These are phyloP conservation scores for Ceratotherium simum DNA, from an alignment of 2,113 vertebrate genomes.

Conservation along the genomic window DNA sequence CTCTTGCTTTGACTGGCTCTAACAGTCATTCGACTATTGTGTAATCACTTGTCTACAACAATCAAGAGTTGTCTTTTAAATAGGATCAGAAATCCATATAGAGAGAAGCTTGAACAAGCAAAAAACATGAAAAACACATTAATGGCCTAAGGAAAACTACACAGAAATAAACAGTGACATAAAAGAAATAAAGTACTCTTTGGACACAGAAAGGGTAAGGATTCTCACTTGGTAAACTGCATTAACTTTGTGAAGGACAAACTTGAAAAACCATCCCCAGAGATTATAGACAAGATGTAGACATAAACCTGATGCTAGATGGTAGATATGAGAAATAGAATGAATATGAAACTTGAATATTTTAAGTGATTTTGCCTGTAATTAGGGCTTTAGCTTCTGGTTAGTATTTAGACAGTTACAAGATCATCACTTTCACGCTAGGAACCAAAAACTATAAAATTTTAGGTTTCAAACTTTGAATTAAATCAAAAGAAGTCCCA, in stretches of 20 bases:
- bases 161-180: not conserved
- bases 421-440: not conserved
- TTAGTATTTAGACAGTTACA: not conserved
- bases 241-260: not conserved
- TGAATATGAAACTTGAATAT: not conserved
- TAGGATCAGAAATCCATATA: not conserved
- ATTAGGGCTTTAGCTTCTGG: not conserved
- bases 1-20: not conserved
- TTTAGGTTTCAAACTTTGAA: not conserved
- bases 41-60: too few relatives aligned
- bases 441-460: not conserved
- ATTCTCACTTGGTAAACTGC: not conserved
- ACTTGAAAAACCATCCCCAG: not conserved
- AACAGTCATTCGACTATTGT: not conserved
- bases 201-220: not conserved
- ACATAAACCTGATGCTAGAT: not conserved
- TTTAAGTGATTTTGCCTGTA: not conserved
- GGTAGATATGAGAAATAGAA: not conserved
- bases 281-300: not conserved
- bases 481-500: not conserved
- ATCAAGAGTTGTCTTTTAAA: not conserved
- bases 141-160: not conserved
- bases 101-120: not conserved
- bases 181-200: not conserved
- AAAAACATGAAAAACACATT: not conserved